phyloP scores from a whole-genome alignment of 2,113 vertebrate genomes.

The Lagopus leucura region DNA sequence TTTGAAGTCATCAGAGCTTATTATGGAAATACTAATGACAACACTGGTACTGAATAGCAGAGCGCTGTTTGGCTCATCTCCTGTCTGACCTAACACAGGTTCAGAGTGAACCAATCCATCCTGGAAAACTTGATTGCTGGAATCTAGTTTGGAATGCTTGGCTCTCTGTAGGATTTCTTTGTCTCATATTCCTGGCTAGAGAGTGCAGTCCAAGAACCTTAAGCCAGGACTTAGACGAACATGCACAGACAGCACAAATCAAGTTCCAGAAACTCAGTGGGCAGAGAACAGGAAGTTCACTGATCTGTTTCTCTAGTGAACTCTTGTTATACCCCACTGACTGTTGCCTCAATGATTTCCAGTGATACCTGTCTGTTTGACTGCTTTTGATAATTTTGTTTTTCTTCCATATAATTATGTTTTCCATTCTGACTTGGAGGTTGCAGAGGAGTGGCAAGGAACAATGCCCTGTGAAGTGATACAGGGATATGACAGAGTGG shows the following conservation, averaged over 20 bases:
- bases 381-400: not conserved
- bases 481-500: not conserved
- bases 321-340: not conserved
- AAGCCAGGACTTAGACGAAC: not conserved
- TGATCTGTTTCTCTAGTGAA: not conserved
- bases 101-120: not conserved
- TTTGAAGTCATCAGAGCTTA: not conserved
- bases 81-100: not conserved
- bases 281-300: not conserved
- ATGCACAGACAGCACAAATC: accelerated
- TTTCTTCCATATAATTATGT: not conserved
- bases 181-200: accelerated
- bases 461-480: accelerated
- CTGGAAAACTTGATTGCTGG: not conserved
- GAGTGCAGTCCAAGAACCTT: not conserved
- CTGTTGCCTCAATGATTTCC: not conserved
- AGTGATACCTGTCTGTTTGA: not conserved
- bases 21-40: not conserved
- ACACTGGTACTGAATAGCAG: too few species aligned
- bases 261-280: not conserved
- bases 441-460: not conserved
- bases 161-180: not conserved
- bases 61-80: accelerated
- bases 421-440: not conserved
- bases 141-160: not conserved